These are phyloP conservation scores for Plutomurus gul DNA, from an alignment of 1,140 invertebrate species.

Conservation along the genomic window DNA sequence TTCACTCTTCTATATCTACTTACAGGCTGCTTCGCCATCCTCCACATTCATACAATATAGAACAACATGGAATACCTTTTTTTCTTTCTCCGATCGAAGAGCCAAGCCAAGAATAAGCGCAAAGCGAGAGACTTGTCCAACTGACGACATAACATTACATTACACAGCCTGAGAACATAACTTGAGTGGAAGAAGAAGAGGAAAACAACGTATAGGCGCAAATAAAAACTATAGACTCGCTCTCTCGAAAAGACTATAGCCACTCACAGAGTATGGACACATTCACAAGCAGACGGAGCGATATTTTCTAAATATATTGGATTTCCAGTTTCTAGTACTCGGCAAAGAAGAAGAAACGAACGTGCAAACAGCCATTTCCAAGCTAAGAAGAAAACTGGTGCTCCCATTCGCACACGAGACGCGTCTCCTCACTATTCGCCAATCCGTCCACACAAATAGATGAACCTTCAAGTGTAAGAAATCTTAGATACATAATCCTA, in stretches of 20 bases:
- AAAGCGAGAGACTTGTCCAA: slow-evolving; percentile 5
- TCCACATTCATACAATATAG: neutral
- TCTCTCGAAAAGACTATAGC: too few relatives aligned
- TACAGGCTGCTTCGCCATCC: too few relatives aligned
- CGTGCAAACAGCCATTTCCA: too few relatives aligned
- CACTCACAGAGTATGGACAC: too few relatives aligned
- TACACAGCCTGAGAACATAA: too few relatives aligned
- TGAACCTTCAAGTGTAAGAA: too few relatives aligned
- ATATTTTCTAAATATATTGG: slow-evolving; percentile 10
- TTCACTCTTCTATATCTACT: neutral
- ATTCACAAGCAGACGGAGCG: neutral
- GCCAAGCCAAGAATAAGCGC: neutral
- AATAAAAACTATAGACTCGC: too few relatives aligned
- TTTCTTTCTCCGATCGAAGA: slow-evolving; percentile 9
- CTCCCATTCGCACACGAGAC: too few relatives aligned
- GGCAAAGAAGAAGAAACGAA: too few relatives aligned
- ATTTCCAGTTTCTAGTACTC: too few relatives aligned
- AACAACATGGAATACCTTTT: neutral
- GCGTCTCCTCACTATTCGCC: neutral
- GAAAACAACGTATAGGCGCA: neutral
- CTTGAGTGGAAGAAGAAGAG: neutral
- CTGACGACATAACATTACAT: neutral
- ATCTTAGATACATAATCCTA: too few relatives aligned
- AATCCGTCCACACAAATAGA: neutral
- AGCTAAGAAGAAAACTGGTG: too few relatives aligned